These are phyloP conservation scores for Troides helena DNA, from an alignment of 2,888 invertebrate species.

Conservation along the genomic window DNA sequence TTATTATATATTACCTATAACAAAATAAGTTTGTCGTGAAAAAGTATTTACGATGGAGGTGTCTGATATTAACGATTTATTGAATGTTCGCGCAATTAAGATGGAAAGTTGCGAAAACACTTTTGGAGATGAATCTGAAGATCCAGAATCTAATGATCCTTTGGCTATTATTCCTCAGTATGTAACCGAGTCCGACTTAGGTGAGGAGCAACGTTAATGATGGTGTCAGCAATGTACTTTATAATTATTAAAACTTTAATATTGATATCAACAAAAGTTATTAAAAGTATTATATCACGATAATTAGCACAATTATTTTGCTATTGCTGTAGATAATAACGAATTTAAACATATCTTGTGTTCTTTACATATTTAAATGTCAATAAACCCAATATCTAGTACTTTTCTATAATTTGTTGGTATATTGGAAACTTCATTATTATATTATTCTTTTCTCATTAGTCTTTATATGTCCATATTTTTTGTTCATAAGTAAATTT, in stretches of 20 bases:
- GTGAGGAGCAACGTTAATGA: slow-evolving; percentile 46
- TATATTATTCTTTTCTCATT: not conserved
- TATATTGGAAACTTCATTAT: not conserved
- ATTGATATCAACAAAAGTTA: not conserved
- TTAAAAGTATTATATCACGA: not conserved
- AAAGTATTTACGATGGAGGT: slow-evolving; percentile 58
- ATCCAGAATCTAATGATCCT: slow-evolving; percentile 54
- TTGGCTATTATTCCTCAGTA: slow-evolving; percentile 71
- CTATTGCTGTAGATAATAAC: not conserved
- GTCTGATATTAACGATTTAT: slow-evolving; percentile 65
- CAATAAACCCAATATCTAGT: not conserved
- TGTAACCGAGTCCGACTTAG: slow-evolving; percentile 72
- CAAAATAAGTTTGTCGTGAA: slow-evolving; percentile 6
- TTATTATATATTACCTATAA: not conserved
- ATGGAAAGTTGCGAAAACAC: slow-evolving; percentile 63
- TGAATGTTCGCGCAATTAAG: slow-evolving; percentile 67
- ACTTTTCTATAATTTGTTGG: not conserved
- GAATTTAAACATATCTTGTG: not conserved
- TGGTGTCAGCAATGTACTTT: not conserved
- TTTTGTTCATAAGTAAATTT: too few species aligned
- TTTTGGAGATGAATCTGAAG: slow-evolving; percentile 52
- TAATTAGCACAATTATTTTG: not conserved
- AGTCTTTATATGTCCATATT: too few species aligned
- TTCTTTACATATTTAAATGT: not conserved
- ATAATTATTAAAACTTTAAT: not conserved